Evolutionary conservation across 2,113 vertebrate species (phyloP), one percentile per base, ranked within the genome.

Genomic region (Parus major): DNA sequence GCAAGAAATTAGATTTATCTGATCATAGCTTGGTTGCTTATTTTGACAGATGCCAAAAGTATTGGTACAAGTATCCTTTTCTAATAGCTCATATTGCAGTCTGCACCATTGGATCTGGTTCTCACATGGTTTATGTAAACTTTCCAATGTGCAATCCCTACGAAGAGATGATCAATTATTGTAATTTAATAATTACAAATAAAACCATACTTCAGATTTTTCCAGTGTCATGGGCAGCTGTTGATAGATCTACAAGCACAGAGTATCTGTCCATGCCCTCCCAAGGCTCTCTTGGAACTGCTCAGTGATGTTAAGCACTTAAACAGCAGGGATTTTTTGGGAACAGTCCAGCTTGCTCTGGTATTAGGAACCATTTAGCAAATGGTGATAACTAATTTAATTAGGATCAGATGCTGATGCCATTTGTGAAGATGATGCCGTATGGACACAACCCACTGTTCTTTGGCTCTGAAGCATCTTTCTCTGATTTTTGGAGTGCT

Each of bases 371-470:
- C 65, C 80, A 75, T 92, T 97, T 94, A 95, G 69, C 86, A 88
- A 97, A 95, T 86, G 80, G 83, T 92, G 49, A 83, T 90, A 92
- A 92, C 83, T 91, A 93, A 96, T 93, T 94, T 94, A 95, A 96
- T 96, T 96, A 94, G 89, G 83, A 94, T 94, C 76, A 86, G 91
- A 95, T 93, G 94, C 57, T 95, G 89, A 78, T 92, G 86, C 83
- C 83, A 88, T 92, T 96, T 95, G 93, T 92, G 81, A 92, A 87
- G 83, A 95, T 84, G 88, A 69, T 76, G 81, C 91, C 24, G 70
- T 91, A 89, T 89, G 88, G 95, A 77, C 90, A 83, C 42, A 90
- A 36, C 95, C 77, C 78, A 86, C 91, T 84, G 69, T 87, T 94
- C 65, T 46, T 86, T 92, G 95, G 91, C 88, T 95, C 94, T 91